phyloP scores from a whole-genome alignment of 2,888 invertebrate genomes.

The Campoplex nolae region DNA sequence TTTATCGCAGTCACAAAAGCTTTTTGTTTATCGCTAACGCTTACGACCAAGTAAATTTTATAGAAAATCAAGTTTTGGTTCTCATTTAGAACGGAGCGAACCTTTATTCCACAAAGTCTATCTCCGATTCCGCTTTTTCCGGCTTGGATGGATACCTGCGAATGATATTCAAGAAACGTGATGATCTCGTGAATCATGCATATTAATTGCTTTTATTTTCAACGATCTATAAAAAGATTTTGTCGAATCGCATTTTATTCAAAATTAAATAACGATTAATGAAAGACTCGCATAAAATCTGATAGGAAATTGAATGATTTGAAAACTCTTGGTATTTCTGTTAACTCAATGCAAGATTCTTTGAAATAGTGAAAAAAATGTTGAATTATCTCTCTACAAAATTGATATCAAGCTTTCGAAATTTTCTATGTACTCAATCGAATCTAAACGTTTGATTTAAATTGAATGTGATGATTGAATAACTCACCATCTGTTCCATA shows the following conservation, averaged over 20 bases:
- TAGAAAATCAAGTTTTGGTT: neutral
- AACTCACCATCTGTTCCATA: slow-evolving; percentile 71
- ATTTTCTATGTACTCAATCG: no score
- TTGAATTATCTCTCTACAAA: neutral
- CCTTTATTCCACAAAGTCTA: slow-evolving; percentile 18
- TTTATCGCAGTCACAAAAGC: neutral
- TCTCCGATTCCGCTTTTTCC: neutral
- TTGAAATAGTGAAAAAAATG: neutral
- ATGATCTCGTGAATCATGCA: neutral
- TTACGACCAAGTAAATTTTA: slow-evolving; percentile 7
- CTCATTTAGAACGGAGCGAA: neutral
- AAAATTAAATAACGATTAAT: neutral
- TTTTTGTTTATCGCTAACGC: slow-evolving; percentile 4
- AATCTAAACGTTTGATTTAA: no score
- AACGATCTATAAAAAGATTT: neutral
- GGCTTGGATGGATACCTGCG: neutral
- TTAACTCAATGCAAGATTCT: neutral
- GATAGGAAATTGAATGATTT: neutral
- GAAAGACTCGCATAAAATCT: neutral
- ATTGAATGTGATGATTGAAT: neutral
- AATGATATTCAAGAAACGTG: neutral
- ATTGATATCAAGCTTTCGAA: neutral
- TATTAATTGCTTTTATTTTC: neutral
- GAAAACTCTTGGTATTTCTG: neutral
- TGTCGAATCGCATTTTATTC: neutral